A percentile compares a stretch with the other conserved stretches of the same genome.
phyloP scores from a whole-genome alignment of 2,797 vertebrate species.

The Merluccius polli region DNA sequence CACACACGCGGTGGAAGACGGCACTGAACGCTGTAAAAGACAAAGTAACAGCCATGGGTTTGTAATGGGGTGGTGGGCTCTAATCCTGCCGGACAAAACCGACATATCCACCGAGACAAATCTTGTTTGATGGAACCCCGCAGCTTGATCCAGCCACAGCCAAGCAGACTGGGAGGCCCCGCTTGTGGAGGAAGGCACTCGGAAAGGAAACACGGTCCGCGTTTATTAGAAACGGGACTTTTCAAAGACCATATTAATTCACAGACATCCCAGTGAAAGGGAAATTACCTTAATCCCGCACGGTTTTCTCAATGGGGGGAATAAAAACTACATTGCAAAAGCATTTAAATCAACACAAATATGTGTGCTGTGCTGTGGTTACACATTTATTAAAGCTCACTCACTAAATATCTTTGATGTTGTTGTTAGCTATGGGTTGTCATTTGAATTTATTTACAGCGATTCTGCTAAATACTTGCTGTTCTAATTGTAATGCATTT shows the following conservation, averaged over 20 bases:
- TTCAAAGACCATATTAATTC: constrained; percentile 55
- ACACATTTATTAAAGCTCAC: not conserved
- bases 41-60: constrained; percentile 33
- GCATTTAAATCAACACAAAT: not conserved
- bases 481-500: not conserved
- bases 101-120: constrained; percentile 71
- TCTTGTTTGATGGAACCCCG: constrained; percentile 67
- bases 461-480: not conserved
- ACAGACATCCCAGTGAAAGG: constrained; percentile 37
- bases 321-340: not conserved
- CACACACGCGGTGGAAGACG: not conserved
- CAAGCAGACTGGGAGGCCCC: constrained; percentile 56
- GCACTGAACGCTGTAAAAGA: constrained; percentile 23
- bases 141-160: constrained; percentile 54
- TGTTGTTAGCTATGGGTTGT: not conserved
- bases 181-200: constrained; percentile 46
- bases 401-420: not conserved
- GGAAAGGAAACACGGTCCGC: constrained; percentile 56
- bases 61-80: constrained; percentile 46
- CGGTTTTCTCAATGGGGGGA: constrained; percentile 6
- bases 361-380: not conserved
- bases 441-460: not conserved
- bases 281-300: constrained; percentile 48
- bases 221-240: constrained; percentile 50
- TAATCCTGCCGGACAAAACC: constrained; percentile 63